A percentile compares a stretch with the other conserved stretches of the same genome.
phyloP scores from a whole-genome alignment of 1,140 invertebrate genomes.

The Copidosoma floridanum region DNA sequence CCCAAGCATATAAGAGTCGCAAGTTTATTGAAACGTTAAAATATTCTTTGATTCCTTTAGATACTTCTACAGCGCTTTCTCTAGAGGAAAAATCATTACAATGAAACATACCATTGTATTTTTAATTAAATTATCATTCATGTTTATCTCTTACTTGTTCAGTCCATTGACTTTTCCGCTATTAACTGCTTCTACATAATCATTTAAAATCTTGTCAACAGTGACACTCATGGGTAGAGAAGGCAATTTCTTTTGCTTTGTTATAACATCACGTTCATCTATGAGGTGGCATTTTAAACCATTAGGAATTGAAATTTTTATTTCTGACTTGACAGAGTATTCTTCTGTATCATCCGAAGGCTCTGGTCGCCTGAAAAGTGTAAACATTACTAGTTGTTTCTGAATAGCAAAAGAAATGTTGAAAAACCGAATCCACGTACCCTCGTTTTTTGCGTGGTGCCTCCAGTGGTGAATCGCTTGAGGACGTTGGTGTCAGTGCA shows the following conservation, averaged over 20 bases:
- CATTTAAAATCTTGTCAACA: constrained; percentile 84
- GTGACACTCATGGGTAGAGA: constrained; percentile 82
- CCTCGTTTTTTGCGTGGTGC: constrained; percentile 53
- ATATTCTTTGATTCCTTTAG: constrained; percentile 87
- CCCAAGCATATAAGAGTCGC: constrained; percentile 93
- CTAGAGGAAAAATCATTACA: constrained; percentile 48
- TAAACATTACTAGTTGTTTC: not conserved
- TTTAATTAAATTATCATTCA: constrained; percentile 5
- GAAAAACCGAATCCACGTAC: no score
- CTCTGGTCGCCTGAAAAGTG: constrained; percentile 23
- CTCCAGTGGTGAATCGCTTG: constrained; percentile 50
- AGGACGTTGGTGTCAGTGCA: constrained; percentile 49
- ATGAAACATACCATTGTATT: no score
- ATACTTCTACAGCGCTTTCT: constrained; percentile 81
- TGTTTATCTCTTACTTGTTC: constrained; percentile 74
- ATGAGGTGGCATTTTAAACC: constrained; percentile 90
- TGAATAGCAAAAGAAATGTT: constrained; percentile 5
- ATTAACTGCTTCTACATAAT: constrained; percentile 85
- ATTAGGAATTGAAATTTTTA: constrained; percentile 91
- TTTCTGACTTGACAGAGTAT: constrained; percentile 77
- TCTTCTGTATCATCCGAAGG: constrained; percentile 71
- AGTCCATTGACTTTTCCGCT: constrained; percentile 75
- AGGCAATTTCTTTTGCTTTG: constrained; percentile 82
- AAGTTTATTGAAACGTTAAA: constrained; percentile 93
- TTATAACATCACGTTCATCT: constrained; percentile 94